Evolutionary conservation across 1,140 invertebrate species (phyloP).

Genomic region (Formica selysi): DNA sequence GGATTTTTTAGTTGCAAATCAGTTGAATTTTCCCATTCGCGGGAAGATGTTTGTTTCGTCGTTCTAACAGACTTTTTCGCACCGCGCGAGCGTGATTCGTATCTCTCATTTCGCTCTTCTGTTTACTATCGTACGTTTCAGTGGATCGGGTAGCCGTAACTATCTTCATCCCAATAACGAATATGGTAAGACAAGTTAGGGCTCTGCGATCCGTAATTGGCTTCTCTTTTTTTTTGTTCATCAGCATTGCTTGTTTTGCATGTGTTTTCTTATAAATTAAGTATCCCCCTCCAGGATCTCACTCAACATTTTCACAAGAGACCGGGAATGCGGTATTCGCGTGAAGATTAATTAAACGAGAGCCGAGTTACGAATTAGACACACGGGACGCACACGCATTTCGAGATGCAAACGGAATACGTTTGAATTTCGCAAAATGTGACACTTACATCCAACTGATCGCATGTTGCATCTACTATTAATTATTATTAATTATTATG

Average conservation of each 20-base stretch:
- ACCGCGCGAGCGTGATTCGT: constrained; percentile 29
- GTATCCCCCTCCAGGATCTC: constrained; percentile 6
- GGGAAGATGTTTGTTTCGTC: constrained; percentile 20
- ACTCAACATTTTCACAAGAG: constrained; percentile 14
- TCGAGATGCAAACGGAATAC: not conserved
- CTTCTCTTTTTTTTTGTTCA: constrained; percentile 58
- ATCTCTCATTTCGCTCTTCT: constrained; percentile 77
- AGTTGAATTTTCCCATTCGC: not conserved
- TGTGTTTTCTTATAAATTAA: constrained; percentile 59
- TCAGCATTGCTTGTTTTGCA: constrained; percentile 71
- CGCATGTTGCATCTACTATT: constrained; percentile 58
- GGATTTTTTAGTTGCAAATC: not conserved
- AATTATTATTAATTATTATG: not conserved
- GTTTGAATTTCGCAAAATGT: constrained; percentile 19
- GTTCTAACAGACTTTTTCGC: constrained; percentile 4
- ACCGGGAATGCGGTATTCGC: not conserved
- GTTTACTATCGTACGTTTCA: constrained; percentile 87
- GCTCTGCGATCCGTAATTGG: constrained; percentile 69
- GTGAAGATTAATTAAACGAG: constrained; percentile 28
- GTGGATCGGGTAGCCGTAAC: constrained; percentile 86
- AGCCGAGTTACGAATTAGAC: constrained; percentile 17
- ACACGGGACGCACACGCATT: constrained; percentile 25
- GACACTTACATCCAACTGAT: constrained; percentile 30
- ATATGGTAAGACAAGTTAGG: constrained; percentile 85
- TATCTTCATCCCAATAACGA: constrained; percentile 87